Evolutionary conservation across 2,113 vertebrate genomes (phyloP).

Genomic region (Rhizomys pruinosus): DNA sequence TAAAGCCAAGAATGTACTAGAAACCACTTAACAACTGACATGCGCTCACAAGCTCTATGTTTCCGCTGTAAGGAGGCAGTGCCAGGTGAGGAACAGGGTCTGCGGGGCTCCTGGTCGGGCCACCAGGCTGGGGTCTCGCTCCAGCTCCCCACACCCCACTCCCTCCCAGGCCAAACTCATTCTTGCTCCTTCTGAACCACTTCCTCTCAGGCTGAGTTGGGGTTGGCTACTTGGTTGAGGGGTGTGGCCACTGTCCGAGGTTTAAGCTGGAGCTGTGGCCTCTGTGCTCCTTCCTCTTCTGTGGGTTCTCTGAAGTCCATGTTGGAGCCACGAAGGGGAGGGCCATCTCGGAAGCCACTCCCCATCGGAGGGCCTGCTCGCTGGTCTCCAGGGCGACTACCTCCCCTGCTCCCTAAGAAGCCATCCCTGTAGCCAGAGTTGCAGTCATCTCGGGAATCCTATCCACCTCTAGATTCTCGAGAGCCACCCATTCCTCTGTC

Average conservation of each 20-base stretch:
- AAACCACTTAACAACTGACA: constrained; percentile 94
- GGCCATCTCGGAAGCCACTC: constrained; percentile 93
- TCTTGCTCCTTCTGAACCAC: too few species aligned
- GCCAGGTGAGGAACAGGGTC: constrained; percentile 89
- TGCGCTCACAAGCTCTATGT: constrained; percentile 94
- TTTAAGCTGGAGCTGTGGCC: too few species aligned
- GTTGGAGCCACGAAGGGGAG: constrained; percentile 91
- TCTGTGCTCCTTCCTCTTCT: too few species aligned
- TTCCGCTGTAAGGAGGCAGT: constrained; percentile 87
- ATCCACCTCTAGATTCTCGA: too few species aligned
- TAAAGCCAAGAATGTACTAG: constrained; percentile 92
- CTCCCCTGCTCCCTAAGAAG: constrained; percentile 93
- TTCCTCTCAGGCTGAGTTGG: too few species aligned
- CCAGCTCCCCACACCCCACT: too few species aligned
- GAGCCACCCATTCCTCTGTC: too few species aligned
- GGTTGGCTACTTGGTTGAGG: too few species aligned
- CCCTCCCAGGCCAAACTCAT: too few species aligned
- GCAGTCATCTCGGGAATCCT: too few species aligned
- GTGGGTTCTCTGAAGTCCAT: too few species aligned
- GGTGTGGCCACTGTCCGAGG: too few species aligned
- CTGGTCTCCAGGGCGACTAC: constrained; percentile 92
- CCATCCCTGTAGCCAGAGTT: constrained; percentile 95
- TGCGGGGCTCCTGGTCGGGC: constrained; percentile 85
- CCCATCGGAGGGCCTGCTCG: constrained; percentile 88
- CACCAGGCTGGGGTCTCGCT: constrained; percentile 81